Conservation (phyloP, 53 echinoderm and acorn worm genomes). For the Henricia sp. region DNA sequence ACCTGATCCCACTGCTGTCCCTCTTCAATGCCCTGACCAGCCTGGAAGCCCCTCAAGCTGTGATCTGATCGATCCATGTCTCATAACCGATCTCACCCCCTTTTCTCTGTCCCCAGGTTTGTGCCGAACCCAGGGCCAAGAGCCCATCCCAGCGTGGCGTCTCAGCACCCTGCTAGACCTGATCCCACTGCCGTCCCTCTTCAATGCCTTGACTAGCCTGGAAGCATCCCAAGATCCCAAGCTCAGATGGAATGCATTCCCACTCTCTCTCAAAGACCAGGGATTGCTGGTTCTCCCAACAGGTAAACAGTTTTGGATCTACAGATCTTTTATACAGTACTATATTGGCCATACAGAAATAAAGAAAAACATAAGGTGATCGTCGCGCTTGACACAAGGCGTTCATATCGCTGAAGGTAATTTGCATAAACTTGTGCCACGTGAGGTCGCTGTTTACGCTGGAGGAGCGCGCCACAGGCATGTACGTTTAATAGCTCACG, state of each 20-base stretch:
- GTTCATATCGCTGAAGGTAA: no score
- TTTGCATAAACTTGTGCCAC: no score
- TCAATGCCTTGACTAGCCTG: conserved; percentile 75
- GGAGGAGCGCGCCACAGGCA: no score
- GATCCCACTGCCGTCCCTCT: conserved; percentile 66
- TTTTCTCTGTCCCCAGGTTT: conserved; percentile 59
- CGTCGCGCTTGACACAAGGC: no score
- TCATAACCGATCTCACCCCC: background rate
- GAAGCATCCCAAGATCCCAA: conserved; percentile 51
- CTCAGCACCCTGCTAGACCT: conserved; percentile 80
- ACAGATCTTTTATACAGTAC: no score
- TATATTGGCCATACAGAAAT: no score
- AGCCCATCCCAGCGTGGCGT: conserved; percentile 62
- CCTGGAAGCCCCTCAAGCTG: conserved; percentile 49
- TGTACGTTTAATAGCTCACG: no score
- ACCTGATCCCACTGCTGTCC: conserved; percentile 58
- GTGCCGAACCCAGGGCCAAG: conserved; percentile 76
- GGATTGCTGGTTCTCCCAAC: conserved; percentile 61
- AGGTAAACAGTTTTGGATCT: no score
- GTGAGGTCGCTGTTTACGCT: no score
- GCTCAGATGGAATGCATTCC: conserved; percentile 61
- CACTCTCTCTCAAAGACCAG: conserved; percentile 80
- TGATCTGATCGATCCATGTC: background rate
- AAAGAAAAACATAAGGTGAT: no score
- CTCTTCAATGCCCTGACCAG: conserved; percentile 86